These are phyloP conservation scores for Fulmarus glacialis DNA, from an alignment of 2,113 vertebrate genomes.

Conservation along the genomic window DNA sequence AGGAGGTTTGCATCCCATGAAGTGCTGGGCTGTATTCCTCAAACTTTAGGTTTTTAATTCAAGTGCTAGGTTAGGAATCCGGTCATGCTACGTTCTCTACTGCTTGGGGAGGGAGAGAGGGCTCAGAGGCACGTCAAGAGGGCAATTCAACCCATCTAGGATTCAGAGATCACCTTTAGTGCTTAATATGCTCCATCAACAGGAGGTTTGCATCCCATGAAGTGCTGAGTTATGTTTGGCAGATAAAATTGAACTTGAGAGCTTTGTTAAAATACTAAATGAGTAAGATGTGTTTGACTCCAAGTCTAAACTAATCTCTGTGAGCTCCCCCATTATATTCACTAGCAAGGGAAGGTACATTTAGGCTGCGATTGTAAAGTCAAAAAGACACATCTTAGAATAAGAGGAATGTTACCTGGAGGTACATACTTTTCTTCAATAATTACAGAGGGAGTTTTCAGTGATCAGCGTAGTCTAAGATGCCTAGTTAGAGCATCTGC, in stretches of 20 bases:
- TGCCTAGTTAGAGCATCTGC: background rate
- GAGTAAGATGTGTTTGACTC: background rate
- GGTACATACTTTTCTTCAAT: background rate
- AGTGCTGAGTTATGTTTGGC: background rate
- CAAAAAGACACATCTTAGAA: background rate
- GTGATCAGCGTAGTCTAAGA: background rate
- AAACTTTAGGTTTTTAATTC: background rate
- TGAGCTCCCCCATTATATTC: background rate
- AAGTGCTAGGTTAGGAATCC: background rate
- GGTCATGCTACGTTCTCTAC: background rate
- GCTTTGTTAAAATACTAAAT: background rate
- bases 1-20: background rate
- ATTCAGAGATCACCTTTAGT: background rate
- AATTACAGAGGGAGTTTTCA: background rate
- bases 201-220: background rate
- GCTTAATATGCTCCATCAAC: background rate
- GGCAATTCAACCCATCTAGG: background rate
- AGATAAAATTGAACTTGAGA: background rate
- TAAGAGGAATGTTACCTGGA: background rate
- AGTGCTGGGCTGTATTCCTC: background rate
- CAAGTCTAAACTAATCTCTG: background rate
- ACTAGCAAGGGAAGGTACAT: background rate
- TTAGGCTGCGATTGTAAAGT: background rate
- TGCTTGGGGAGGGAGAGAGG: background rate
- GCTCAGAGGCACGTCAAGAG: background rate